Base-by-base conservation (phyloP, 2,888 invertebrate genomes). In the Coenonympha arcania region DNA sequence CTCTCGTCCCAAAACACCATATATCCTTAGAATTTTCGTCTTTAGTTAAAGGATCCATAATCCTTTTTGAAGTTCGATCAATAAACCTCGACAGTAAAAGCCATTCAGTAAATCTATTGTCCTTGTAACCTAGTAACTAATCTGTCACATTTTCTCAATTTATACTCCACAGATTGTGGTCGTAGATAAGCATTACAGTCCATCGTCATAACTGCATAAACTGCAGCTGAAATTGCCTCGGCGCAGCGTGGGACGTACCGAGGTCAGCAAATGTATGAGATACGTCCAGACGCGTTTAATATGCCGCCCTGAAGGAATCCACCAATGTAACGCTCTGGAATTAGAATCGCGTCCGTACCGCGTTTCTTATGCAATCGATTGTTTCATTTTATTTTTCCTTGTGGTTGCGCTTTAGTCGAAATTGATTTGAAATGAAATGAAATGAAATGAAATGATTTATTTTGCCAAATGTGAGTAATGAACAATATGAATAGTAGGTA, bases 191-290 rank as follows among this genome's bases (percentile, higher is more conserved):
- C 41, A 31, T 31, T 33, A 31, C 43, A 43, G 31, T 2, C 9
- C 31, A 22, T 44, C 44, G 34, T 24, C 24, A 24, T 43, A 50
- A 34, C 47, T 47, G 33, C 43, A 44, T 44, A 33, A 39, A 54
- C 33, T 40, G 43, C 39, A 50, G 28, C 46, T 47, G 39, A 42
- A 50, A 43, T 47, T 54, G 43, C 33, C 33, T 50, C 41, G 44
- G 39, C 24, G 42, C 26, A 3, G 39, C 44, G 50, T 50, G 39
- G 39, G 50, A 50, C 39, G 46, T 39, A 37, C 13, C 43, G 50
- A 43, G 42, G 43, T 40, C 47, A 43, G 44, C 40, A 50, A 22
- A 47, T 47, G 30, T 33, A 44, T 16, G 34, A 43, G 52, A 43
- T 41, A 39, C 24, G 39, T 24, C 15, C 15, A 39, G 39, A 39